Percentiles rank a stretch among this genome's conserved stretches.
phyloP scores from a whole-genome alignment of 1,140 invertebrate genomes.

The Chionoecetes opilio region DNA sequence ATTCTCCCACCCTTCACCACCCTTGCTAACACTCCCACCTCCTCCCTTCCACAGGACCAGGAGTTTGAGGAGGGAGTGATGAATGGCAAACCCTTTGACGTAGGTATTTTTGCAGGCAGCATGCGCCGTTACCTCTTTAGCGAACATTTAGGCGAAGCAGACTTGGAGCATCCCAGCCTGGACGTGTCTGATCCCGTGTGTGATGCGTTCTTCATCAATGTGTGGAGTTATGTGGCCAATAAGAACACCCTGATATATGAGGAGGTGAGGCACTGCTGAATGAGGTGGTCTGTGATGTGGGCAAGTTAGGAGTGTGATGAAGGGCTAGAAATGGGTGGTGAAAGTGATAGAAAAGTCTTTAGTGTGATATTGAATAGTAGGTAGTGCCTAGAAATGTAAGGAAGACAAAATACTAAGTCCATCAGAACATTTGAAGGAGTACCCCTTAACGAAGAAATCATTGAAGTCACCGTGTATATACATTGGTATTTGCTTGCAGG shows the following conservation, averaged over 20 bases:
- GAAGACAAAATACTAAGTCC: slow-evolving; percentile 24
- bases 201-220: slow-evolving; percentile 91
- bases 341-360: slow-evolving; percentile 25
- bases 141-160: slow-evolving; percentile 91
- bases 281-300: not conserved
- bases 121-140: slow-evolving; percentile 93
- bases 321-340: slow-evolving; percentile 13
- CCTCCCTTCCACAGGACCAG: slow-evolving; percentile 87
- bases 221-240: slow-evolving; percentile 91
- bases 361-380: not conserved
- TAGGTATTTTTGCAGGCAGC: slow-evolving; percentile 93
- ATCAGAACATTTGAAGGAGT: slow-evolving; percentile 82
- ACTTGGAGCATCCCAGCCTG: slow-evolving; percentile 85
- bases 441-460: slow-evolving; percentile 2
- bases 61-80: slow-evolving; percentile 91
- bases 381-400: too few species aligned
- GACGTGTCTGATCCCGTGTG: slow-evolving; percentile 89
- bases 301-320: not conserved
- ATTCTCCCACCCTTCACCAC: too few species aligned
- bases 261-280: slow-evolving; percentile 49
- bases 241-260: slow-evolving; percentile 86
- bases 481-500: slow-evolving; percentile 41
- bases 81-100: slow-evolving; percentile 91
- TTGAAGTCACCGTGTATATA: not conserved
- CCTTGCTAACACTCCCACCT: too few species aligned